Evolutionary conservation across 2,888 invertebrate species (phyloP).

Genomic region (Exocentrus adspersus): DNA sequence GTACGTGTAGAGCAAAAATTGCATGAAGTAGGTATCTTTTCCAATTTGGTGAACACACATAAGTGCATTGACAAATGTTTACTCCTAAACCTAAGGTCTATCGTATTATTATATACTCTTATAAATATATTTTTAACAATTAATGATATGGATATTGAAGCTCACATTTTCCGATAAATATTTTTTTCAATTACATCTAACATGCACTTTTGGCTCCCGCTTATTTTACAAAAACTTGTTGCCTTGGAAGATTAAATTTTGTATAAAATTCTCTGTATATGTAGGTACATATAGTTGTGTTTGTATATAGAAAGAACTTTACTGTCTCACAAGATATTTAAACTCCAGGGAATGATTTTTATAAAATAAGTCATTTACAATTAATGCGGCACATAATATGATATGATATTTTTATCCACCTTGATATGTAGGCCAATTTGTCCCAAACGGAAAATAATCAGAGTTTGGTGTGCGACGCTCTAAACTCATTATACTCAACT

Average conservation of each 20-base stretch:
- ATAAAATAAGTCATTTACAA: constrained; percentile 42
- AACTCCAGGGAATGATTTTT: constrained; percentile 28
- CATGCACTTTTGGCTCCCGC: constrained; percentile 47
- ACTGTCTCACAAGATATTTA: constrained; percentile 52
- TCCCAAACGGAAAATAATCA: constrained; percentile 37
- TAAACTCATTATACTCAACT: constrained; percentile 28
- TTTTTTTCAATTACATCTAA: constrained; percentile 35
- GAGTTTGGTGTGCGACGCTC: constrained; percentile 46
- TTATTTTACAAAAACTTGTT: constrained; percentile 35
- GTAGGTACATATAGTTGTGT: too few species aligned
- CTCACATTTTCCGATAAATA: constrained; percentile 49
- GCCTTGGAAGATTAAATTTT: constrained; percentile 30
- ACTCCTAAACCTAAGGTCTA: constrained; percentile 28
- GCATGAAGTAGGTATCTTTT: constrained; percentile 43
- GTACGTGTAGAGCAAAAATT: constrained; percentile 58
- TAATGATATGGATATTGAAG: constrained; percentile 57
- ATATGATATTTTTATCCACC: constrained; percentile 56
- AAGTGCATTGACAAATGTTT: constrained; percentile 57
- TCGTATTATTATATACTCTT: constrained; percentile 27
- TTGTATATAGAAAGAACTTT: constrained; percentile 32
- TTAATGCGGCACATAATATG: constrained; percentile 61
- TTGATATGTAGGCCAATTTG: constrained; percentile 58
- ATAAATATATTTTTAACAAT: constrained; percentile 35
- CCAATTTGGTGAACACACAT: constrained; percentile 35
- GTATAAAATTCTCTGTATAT: constrained; percentile 36